Percentiles rank a stretch among this genome's conserved stretches.
These are phyloP conservation scores for Phenganax subtilis DNA, from an alignment of 92 coral and sea anemone genomes.

Conservation along the genomic window DNA sequence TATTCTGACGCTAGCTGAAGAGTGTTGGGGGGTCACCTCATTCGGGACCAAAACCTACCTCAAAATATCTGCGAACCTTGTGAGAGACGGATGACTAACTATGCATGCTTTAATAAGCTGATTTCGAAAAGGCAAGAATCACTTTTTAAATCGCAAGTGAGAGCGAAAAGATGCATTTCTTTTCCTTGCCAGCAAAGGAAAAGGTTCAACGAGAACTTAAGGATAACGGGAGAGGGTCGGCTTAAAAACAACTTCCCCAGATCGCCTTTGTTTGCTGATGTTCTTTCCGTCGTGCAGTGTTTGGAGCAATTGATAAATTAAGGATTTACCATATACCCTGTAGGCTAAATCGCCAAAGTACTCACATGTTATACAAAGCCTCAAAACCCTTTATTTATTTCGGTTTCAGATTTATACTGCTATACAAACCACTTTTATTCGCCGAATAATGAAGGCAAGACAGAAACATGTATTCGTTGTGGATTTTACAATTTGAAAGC, in stretches of 20 bases:
- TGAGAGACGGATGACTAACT: slow-evolving; percentile 12
- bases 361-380: too few relatives aligned
- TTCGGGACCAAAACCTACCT: not conserved
- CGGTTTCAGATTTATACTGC: too few relatives aligned
- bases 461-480: too few relatives aligned
- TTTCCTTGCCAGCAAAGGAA: not conserved
- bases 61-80: slow-evolving; percentile 30
- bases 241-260: not conserved
- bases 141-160: not conserved
- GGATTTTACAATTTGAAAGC: too few relatives aligned
- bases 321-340: too few relatives aligned
- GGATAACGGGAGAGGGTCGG: slow-evolving; percentile 1
- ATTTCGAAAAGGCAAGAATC: slow-evolving; percentile 8
- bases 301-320: slow-evolving; percentile 21
- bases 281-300: slow-evolving; percentile 1
- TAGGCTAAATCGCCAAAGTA: too few relatives aligned
- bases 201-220: not conserved
- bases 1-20: slow-evolving; percentile 14
- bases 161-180: slow-evolving; percentile 22
- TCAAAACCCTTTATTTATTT: too few relatives aligned
- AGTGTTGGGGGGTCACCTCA: slow-evolving; percentile 12
- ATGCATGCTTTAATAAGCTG: slow-evolving; percentile 2
- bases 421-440: too few relatives aligned
- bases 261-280: not conserved
- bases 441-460: too few relatives aligned